Evolutionary conservation across 2,888 invertebrate genomes (phyloP), one percentile per base, ranked within the genome.

Genomic region (Mythimna lalbum): DNA sequence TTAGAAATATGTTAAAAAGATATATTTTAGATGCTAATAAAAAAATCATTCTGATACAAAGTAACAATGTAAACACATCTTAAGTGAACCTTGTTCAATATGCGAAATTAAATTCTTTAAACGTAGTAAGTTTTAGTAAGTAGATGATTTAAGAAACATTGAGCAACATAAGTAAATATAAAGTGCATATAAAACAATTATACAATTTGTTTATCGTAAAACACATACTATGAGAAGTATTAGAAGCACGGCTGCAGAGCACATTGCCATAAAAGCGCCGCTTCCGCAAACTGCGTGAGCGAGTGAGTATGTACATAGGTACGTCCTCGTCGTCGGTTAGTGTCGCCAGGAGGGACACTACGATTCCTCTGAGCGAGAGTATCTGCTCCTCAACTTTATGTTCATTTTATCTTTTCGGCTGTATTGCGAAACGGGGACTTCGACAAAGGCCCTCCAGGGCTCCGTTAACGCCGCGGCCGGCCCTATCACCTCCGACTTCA

Each of bases 351-450:
- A 95, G 95, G 90, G 90, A 94, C 88, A 94, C 95, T 94, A 94
- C 93, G 94, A 94, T 93, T 94, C 95, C 95, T 95, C 92, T 86
- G 94, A 93, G 95, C 93, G 90, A 87, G 92, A 92, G 92, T 94
- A 95, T 95, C 94, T 93, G 90, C 93, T 94, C 90, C 94, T 95
- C 93, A 95, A 95, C 93, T 95, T 95, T 95, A 95, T 94, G 95
- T 95, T 94, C 95, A 93, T 95, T 95, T 96, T 95, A 96, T 96
- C 94, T 95, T 95, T 95, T 93, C 92, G 94, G 91, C 92, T 92
- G 94, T 95, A 95, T 94, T 94, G 94, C 94, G 93, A 93, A 88
- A 88, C 92, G 90, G 95, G 93, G 94, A 93, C 92, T 91, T 89
- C 88, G 91, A 84, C 92, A 93, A 95, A 93, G 92, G 93, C 94